These are phyloP conservation scores for Entomobrya multifasciata DNA, from an alignment of 2,888 invertebrate species.

Conservation along the genomic window DNA sequence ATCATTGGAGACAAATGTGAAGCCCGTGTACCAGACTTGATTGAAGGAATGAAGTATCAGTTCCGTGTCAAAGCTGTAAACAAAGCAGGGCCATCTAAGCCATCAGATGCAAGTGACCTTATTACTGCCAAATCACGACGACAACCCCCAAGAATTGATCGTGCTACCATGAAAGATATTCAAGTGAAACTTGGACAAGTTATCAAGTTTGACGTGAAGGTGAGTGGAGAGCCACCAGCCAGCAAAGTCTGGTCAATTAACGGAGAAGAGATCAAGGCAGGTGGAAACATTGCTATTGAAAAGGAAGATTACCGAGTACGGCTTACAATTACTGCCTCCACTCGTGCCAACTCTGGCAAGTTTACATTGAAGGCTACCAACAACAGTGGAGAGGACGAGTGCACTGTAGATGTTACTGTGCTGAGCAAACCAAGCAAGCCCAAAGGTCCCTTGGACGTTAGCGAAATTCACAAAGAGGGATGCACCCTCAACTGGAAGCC, in stretches of 20 bases:
- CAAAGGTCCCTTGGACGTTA: constrained; percentile 92
- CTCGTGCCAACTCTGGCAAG: constrained; percentile 93
- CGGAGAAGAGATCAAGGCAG: constrained; percentile 92
- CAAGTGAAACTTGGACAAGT: constrained; percentile 97
- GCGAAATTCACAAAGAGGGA: constrained; percentile 92
- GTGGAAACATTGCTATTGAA: constrained; percentile 97
- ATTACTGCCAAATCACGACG: constrained; percentile 96
- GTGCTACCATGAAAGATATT: constrained; percentile 94
- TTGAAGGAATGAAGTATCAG: constrained; percentile 95
- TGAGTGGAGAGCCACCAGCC: constrained; percentile 98
- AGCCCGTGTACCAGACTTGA: constrained; percentile 92
- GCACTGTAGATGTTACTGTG: constrained; percentile 91
- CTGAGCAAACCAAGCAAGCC: constrained; percentile 95
- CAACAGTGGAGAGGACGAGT: constrained; percentile 96
- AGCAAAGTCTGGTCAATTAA: constrained; percentile 94
- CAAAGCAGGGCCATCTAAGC: constrained; percentile 95
- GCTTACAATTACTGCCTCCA: constrained; percentile 88
- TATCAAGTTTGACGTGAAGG: constrained; percentile 95
- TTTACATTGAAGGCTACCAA: constrained; percentile 88
- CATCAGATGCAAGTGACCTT: constrained; percentile 91
- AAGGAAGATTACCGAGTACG: constrained; percentile 95
- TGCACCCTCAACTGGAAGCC: constrained; percentile 93
- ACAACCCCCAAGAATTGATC: constrained; percentile 93
- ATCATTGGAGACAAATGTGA: constrained; percentile 90
- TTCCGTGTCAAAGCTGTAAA: constrained; percentile 96